Conservation (phyloP, 2,888 invertebrate species). For the Gisinianus flammeolus region DNA sequence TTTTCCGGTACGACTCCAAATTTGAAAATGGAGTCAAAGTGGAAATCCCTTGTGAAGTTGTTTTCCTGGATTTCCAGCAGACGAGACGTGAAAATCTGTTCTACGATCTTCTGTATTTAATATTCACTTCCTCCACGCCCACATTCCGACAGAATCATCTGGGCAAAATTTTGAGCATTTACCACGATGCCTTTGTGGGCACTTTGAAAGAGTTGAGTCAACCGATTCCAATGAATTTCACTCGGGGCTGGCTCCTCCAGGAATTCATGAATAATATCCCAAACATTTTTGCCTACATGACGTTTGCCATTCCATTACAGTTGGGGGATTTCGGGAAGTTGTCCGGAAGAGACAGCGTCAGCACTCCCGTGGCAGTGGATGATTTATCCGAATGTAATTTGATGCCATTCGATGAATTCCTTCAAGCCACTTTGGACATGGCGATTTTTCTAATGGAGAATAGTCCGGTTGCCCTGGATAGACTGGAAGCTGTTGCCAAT, state of each 20-base stretch:
- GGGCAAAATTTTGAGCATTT: slow-evolving; percentile 32
- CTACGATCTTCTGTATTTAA: slow-evolving; percentile 51
- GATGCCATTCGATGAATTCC: background rate
- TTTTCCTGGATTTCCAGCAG: slow-evolving; percentile 55
- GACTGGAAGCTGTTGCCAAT: slow-evolving; percentile 41
- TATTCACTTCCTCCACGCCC: slow-evolving; percentile 49
- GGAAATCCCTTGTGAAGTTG: slow-evolving; percentile 32
- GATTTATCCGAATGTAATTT: background rate
- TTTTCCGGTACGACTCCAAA: slow-evolving; percentile 24
- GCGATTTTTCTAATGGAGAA: slow-evolving; percentile 31
- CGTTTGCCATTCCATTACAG: slow-evolving; percentile 49
- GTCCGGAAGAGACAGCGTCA: no score
- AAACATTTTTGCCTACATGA: slow-evolving; percentile 40
- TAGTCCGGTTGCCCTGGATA: slow-evolving; percentile 38
- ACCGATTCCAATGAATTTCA: slow-evolving; percentile 25
- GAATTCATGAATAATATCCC: slow-evolving; percentile 43
- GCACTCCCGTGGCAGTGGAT: background rate
- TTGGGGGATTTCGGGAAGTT: slow-evolving; percentile 30
- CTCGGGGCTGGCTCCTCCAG: slow-evolving; percentile 40
- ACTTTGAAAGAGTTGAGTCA: background rate
- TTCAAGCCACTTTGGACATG: slow-evolving; percentile 4
- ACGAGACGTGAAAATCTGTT: slow-evolving; percentile 48
- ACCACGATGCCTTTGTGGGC: slow-evolving; percentile 36
- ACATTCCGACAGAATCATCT: slow-evolving; percentile 46
- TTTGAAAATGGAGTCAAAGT: background rate